Evolutionary conservation across 2,888 invertebrate species (phyloP), one percentile per base, ranked within the genome.

Genomic region (Cheilosia vulpina): DNA sequence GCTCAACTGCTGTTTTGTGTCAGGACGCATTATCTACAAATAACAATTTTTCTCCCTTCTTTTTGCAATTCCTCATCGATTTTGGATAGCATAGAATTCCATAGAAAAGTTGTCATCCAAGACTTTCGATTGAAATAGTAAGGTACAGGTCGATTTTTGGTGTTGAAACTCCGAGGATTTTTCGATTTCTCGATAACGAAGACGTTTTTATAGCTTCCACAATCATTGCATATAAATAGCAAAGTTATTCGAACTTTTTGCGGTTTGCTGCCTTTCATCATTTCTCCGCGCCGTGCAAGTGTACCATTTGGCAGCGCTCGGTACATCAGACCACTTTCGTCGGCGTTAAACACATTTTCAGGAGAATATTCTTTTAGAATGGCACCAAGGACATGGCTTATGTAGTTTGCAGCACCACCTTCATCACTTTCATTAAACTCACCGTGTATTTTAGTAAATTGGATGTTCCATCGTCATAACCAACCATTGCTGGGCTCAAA

Each of bases 401-500:
- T 24, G 57, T 57, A 57, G 57, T 57, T 57, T 57, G 19, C 57
- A 21, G 57, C 34, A 21, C 21, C 21, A 21, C 21, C 2, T 21
- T 21, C 21, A 31, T 57, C 31, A 38, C 34, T 57, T 57, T 31
- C 34, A 19, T 57, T 57, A 38, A n/a, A 57, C 50, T 41, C 24
- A 24, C 24, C 5, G 24, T 24, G 24, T 24, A 24, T 24, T 24
- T 24, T 24, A 24, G 24, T 24, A 24, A 24, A n/a, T 57, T 11
- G 57, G 19, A 57, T 19, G 31, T 55, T 55, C 27, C 55, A 55
- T 17, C 31, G 34, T 34, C 52, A 52, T 52, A 52, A 47, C 47
- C 17, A 47, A 17, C 19, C 47, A 47, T 55, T 55, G 27, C 17
- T 34, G 55, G 53, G 27, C 34, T 34, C 55, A 55, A 55, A 55